Base-by-base conservation (phyloP, 2,797 vertebrate genomes). In the Sylvia borin region DNA sequence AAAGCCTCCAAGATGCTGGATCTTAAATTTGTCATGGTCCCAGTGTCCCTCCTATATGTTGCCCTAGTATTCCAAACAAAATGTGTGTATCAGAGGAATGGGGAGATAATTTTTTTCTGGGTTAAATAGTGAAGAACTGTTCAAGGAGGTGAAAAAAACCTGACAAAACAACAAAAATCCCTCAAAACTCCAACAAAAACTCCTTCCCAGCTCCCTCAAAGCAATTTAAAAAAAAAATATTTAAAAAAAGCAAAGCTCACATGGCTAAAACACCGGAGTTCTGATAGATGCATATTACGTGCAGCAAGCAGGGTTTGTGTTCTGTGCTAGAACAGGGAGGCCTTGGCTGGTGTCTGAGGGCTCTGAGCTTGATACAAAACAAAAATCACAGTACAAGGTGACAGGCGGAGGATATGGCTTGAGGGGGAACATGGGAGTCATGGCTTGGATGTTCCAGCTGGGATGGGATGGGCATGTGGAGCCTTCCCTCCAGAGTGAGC, bases 31-130 rank as follows among this genome's bases (percentile, higher is more conserved):
- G n/a, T 62, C 16, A 1, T 66, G 47, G n/a, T 72, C 42, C 17
- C 13, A 13, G 31, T 38, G 43, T 83, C 89, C 36, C 58, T 92
- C 43, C 65, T 74, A 2, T 26, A 5, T 38, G 36, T 53, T 5
- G 0, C 18, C 34, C 45, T 31, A 1, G 10, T 36, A 27, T 61
- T 92, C 47, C 75, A 79, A 64, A 65, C 42, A 47, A 48, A 80
- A n/a, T 0, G 0, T 36, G 16, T 57, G 17, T 40, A 72, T 82
- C 25, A 15, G 38, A 18, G 27, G 9, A 53, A 17, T 1, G 7
- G 7, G 11, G 9, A 45, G 26, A 71, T 19, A 22, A n/a, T 26
- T 40, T 40, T 64, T 60, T 51, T 7, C 5, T 7, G 67, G 25
- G 51, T 13, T 58, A 43, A 55, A 45, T 14, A 66, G 17, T 17